A percentile compares a stretch with the other conserved stretches of the same genome.
These are phyloP conservation scores for Aphidius ervi DNA, from an alignment of 1,140 invertebrate genomes.

Conservation along the genomic window DNA sequence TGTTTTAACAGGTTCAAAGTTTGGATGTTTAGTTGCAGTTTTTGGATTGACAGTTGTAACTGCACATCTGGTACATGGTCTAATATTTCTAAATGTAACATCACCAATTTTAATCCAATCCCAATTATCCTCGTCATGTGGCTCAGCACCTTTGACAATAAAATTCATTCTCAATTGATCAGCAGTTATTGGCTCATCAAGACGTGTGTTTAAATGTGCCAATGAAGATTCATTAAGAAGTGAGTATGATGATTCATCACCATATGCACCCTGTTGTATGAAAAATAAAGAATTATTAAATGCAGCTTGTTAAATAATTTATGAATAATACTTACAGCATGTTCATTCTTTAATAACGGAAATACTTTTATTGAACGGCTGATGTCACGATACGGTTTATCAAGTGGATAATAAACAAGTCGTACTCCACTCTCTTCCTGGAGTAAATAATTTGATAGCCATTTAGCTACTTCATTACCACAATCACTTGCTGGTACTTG, in stretches of 20 bases:
- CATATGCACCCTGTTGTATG: constrained; percentile 53
- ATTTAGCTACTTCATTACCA: constrained; percentile 58
- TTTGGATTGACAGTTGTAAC: constrained; percentile 58
- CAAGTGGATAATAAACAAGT: constrained; percentile 57
- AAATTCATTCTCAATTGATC: constrained; percentile 66
- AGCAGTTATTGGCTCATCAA: constrained; percentile 53
- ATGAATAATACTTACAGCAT: constrained; percentile 34
- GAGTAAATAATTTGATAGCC: constrained; percentile 59
- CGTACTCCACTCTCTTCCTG: constrained; percentile 54
- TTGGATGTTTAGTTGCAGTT: constrained; percentile 50
- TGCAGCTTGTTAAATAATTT: background rate
- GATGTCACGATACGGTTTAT: constrained; percentile 40
- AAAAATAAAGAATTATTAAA: background rate
- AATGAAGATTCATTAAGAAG: constrained; percentile 64
- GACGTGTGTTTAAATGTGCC: constrained; percentile 57
- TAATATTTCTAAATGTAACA: constrained; percentile 58
- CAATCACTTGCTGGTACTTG: constrained; percentile 56
- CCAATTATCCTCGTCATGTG: constrained; percentile 69
- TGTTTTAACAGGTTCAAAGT: constrained; percentile 57
- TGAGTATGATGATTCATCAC: constrained; percentile 58
- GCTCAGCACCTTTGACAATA: constrained; percentile 58
- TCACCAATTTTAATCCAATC: constrained; percentile 66
- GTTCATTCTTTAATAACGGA: constrained; percentile 25
- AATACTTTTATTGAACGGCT: constrained; percentile 36
- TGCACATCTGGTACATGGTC: constrained; percentile 63